Base-by-base conservation (phyloP, 2,888 invertebrate species). In the Incurvaria masculella region DNA sequence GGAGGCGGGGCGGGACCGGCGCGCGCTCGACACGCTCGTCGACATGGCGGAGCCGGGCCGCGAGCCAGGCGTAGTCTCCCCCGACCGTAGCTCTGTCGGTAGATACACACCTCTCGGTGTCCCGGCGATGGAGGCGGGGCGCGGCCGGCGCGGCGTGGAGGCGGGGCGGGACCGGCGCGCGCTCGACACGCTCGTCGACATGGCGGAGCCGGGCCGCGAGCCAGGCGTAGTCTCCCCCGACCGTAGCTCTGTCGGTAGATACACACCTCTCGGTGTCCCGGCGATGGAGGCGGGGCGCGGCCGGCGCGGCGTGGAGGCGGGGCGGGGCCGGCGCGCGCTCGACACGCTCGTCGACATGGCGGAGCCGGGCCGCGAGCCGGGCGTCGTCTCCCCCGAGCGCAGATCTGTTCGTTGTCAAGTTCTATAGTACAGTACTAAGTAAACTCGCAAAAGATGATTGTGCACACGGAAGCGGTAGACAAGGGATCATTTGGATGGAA, bases 31-130 rank as follows among this genome's bases (percentile, higher is more conserved):
- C 33, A 33, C 33, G 41, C 69, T 66, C 59, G 76, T 78, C 39
- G 84, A 92, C 81, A 94, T 83, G 59, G 94, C 91, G 79, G 92
- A 92, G 69, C 88, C 89, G 54, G 94, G 94, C 67, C 94, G 83
- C 58, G 93, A 93, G 65, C 81, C 72, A 53, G 88, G 89, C 53
- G 89, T 89, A 57, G 85, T 85, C 63, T 88, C 88, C 57, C 89
- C 89, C 57, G 87, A 87, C 59, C 86, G 81, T 58, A 84, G 80
- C 73, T 86, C 87, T 86, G 78, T 56, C 51, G 48, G 62, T n/a
- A n/a, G n/a, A 23, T 4, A 23, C 47, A 61, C 59, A 75, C 75
- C 75, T 68, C 69, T 62, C 8, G 79, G 79, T 53, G 79, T 79
- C 63, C 91, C 89, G 57, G 90, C 90, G 66, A 91, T 91, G 72